Percentiles rank a stretch among this genome's conserved stretches.
Conservation (phyloP, 2,888 invertebrate genomes). For the Mesochorus sp. region DNA sequence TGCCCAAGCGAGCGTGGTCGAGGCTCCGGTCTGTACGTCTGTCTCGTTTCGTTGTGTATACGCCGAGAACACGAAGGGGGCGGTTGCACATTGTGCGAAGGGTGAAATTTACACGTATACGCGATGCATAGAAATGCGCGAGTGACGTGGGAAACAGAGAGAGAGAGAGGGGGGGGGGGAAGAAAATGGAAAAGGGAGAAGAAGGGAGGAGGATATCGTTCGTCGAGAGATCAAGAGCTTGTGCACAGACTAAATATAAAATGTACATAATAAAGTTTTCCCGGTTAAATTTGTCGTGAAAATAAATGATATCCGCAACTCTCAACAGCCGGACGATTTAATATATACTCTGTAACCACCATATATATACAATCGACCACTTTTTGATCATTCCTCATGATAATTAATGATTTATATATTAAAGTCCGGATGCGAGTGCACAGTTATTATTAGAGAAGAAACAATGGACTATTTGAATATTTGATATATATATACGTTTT, state of each 20-base stretch:
- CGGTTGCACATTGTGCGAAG: neutral
- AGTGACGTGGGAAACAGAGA: conserved; percentile 20
- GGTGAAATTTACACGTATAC: neutral
- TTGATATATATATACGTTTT: too few relatives aligned
- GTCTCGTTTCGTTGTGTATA: conserved; percentile 1
- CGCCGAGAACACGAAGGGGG: neutral
- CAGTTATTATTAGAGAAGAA: too few relatives aligned
- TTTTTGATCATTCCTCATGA: too few relatives aligned
- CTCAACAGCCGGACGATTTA: too few relatives aligned
- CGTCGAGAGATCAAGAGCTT: neutral
- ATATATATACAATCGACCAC: too few relatives aligned
- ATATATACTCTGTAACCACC: too few relatives aligned
- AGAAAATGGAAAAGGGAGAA: conserved; percentile 25
- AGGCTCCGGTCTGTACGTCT: conserved; percentile 30
- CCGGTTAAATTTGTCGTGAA: conserved; percentile 21
- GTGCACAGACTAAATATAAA: neutral
- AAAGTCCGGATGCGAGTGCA: too few relatives aligned
- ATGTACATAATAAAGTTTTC: neutral
- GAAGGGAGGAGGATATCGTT: neutral
- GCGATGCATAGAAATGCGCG: neutral
- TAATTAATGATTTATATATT: too few relatives aligned
- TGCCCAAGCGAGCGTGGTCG: conserved; percentile 25
- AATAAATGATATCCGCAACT: conserved; percentile 25
- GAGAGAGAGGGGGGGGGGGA: conserved; percentile 11
- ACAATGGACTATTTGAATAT: too few relatives aligned